Evolutionary conservation across 2,113 vertebrate genomes (phyloP), one percentile per base, ranked within the genome.

Genomic region (Chelonoidis abingdonii): DNA sequence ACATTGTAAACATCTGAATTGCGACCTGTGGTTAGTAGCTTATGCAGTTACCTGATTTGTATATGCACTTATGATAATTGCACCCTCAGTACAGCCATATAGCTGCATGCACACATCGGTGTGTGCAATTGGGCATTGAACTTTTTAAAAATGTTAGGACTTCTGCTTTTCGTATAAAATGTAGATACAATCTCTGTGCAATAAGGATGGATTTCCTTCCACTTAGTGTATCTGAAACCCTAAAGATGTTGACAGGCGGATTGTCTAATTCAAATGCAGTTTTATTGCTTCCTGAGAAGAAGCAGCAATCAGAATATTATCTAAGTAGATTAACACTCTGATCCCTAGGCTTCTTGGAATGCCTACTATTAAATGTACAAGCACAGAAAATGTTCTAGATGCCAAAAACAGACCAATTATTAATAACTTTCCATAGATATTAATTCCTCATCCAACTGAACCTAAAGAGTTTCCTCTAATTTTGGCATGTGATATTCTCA

Each of bases 401-500:
- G 24, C 54, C 25, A 47, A 78, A 78, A 47, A 16, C 24, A 47
- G 25, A 41, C 41, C 41, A 47, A 47, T 27, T 78, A 78, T 78
- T 78, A 78, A 29, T 6, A 27, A 78, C 22, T 47, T 27, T 44
- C 41, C 41, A 47, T 25, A 44, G 75, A 47, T 78, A 78, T 47
- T 27, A 78, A 78, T 41, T 94, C 81, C 35, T 82, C 76, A 25
- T 52, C 88, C 88, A 52, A 31, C 2, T 84, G 59, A 82, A 85
- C 41, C 57, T 1, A 90, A 69, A 50, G 89, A 92, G 93, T 96
- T 97, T 94, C 86, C 82, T 87, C 79, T 90, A n/a, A 95, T 94
- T 97, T 95, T 97, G 94, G 89, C 86, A 95, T 94, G 89, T 1
- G 0, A 38, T 94, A 94, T 4, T 57, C 84, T 92, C 93, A 59